Base-by-base conservation (phyloP, 2,113 vertebrate species). In the Spheniscus mendiculus region DNA sequence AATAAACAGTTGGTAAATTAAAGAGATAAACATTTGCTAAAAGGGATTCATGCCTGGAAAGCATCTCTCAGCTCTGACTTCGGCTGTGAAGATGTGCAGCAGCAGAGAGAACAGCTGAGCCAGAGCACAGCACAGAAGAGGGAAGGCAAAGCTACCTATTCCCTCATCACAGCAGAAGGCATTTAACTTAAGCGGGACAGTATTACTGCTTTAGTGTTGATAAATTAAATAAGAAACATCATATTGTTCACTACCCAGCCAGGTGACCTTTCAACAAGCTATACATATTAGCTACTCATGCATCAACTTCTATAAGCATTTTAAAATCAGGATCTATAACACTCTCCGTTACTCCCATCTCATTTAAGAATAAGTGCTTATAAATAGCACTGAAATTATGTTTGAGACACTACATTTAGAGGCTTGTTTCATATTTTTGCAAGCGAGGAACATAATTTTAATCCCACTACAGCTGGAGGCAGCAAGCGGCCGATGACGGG, bases 401-500 rank as follows among this genome's bases (percentile, higher is more conserved):
- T 26, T n/a, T 38, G 7, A 52, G 8, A 76, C 8, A 15, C 45
- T 13, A 3, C 34, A 30, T 30, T 74, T 22, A 49, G 42, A 58
- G 32, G 4, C 18, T 29, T 7, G 0, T 2, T 44, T 34, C 36
- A 0, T 8, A 34, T 36, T 90, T 84, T 21, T 56, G 18, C 50
- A 5, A 1, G 10, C 3, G 1, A 90, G 36, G 38, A 93, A 30
- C 36, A 61, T 12, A 5, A 47, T 1, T 30, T 27, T 21, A 30
- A 71, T 14, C 9, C 1, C 58, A n/a, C 0, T 1, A 2, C 26
- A 15, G 56, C 42, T 6, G 36, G 30, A 32, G 53, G 47, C 9
- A 4, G 15, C 8, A 4, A 27, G 50, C 11, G 3, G 18, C 20
- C 0, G 0, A 11, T 8, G 40, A 11, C 0, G 2, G 82, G 40